Conservation (phyloP, 1,140 invertebrate species). For the Drosophila repleta region DNA sequence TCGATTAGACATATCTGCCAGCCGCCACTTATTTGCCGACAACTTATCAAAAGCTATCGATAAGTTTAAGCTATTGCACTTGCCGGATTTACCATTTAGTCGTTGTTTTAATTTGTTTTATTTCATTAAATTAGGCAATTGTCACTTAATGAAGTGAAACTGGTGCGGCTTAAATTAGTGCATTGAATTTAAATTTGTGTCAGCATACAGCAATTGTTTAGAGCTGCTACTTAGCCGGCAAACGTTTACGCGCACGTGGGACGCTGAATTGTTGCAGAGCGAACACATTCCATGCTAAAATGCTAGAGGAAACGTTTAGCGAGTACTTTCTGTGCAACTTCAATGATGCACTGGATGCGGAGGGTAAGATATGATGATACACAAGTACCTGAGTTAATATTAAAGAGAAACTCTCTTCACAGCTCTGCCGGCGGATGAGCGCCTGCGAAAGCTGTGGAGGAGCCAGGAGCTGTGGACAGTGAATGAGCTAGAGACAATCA, state of each 20-base stretch:
- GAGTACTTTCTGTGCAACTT: constrained; percentile 70
- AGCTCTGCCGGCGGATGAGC: constrained; percentile 45
- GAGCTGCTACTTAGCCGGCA: neutral
- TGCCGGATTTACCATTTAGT: neutral
- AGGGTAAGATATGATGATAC: constrained; percentile 16
- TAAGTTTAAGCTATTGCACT: neutral
- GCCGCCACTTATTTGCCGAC: neutral
- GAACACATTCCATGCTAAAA: constrained; percentile 26
- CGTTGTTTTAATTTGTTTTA: neutral
- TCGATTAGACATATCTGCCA: neutral
- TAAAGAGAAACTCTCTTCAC: neutral
- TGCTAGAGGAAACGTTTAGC: constrained; percentile 45
- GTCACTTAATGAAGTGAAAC: neutral
- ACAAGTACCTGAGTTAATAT: no score
- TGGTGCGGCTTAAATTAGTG: neutral
- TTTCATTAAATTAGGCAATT: neutral
- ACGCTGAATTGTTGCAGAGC: constrained; percentile 10
- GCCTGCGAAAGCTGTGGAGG: constrained; percentile 50
- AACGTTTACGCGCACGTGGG: constrained; percentile 19
- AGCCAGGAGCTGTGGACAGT: constrained; percentile 52
- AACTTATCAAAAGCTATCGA: constrained; percentile 1
- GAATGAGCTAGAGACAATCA: constrained; percentile 28
- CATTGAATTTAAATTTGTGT: neutral
- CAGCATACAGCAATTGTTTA: neutral
- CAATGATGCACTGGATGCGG: constrained; percentile 45